Conservation (phyloP, 2,797 vertebrate species). For the Novumbra hubbsi region DNA sequence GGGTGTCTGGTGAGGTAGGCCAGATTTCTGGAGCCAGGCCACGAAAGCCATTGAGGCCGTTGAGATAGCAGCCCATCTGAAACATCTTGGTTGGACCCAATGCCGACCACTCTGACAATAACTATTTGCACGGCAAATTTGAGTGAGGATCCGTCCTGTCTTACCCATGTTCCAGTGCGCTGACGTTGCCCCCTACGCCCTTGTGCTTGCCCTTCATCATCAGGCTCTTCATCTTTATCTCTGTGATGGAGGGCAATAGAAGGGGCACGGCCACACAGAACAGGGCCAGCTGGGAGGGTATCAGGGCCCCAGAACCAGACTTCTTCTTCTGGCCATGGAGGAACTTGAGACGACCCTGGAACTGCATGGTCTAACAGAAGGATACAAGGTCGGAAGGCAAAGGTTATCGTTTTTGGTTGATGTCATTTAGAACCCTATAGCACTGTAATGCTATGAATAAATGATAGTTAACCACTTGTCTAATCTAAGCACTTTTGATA, state of each 20-base stretch:
- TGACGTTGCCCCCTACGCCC: conserved; percentile 52
- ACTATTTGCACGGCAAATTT: too few relatives aligned
- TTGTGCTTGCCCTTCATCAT: conserved; percentile 83
- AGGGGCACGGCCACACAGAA: conserved; percentile 91
- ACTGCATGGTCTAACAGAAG: conserved; percentile 87
- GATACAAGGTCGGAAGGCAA: background rate
- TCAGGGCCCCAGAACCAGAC: conserved; percentile 72
- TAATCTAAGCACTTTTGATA: conserved; percentile 4
- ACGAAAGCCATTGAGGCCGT: too few relatives aligned
- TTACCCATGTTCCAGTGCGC: conserved; percentile 75
- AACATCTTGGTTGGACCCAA: too few relatives aligned
- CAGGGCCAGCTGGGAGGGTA: conserved; percentile 86
- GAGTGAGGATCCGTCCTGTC: conserved; percentile 12
- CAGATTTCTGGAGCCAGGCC: too few relatives aligned
- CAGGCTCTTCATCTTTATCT: conserved; percentile 86
- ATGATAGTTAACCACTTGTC: background rate
- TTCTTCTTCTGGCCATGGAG: conserved; percentile 93
- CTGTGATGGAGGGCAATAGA: conserved; percentile 81
- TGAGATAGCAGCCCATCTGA: too few relatives aligned
- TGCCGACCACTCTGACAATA: too few relatives aligned
- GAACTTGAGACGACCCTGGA: conserved; percentile 92
- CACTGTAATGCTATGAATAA: background rate
- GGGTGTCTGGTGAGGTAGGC: too few relatives aligned
- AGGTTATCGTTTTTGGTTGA: background rate
- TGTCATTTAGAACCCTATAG: background rate